These are phyloP conservation scores for Drosophila lacertosa DNA, from an alignment of 1,140 invertebrate species.

Conservation along the genomic window DNA sequence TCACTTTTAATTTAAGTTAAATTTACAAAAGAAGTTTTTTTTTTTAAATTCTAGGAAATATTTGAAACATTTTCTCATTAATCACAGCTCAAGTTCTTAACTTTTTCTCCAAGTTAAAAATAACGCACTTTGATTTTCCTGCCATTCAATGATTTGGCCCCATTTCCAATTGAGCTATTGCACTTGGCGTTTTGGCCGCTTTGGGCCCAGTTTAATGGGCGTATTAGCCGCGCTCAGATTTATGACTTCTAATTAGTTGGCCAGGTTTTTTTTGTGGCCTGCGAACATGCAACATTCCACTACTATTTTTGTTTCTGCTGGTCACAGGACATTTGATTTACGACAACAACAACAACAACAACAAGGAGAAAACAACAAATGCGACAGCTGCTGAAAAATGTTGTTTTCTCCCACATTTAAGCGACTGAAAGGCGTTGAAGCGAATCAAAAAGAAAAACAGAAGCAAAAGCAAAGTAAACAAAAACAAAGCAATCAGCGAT, in stretches of 20 bases:
- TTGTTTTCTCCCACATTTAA: too few species aligned
- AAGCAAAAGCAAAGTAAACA: too few species aligned
- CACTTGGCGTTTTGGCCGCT: background rate
- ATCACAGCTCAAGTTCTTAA: background rate
- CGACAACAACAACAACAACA: background rate
- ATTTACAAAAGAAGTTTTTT: too few species aligned
- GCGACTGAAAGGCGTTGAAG: too few species aligned
- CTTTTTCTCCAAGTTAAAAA: background rate
- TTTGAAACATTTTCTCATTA: too few species aligned
- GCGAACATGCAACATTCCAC: slow-evolving; percentile 55
- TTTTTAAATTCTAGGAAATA: too few species aligned
- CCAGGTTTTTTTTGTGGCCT: slow-evolving; percentile 47
- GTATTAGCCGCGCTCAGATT: slow-evolving; percentile 35
- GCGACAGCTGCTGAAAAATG: slow-evolving; percentile 11
- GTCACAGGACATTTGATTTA: slow-evolving; percentile 45
- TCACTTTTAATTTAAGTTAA: too few species aligned
- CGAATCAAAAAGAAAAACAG: background rate
- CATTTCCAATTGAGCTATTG: slow-evolving; percentile 9
- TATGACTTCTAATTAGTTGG: slow-evolving; percentile 75
- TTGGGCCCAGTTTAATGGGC: slow-evolving; percentile 3
- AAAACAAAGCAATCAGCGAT: background rate
- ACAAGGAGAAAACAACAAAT: background rate
- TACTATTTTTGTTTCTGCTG: too few species aligned
- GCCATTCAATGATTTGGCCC: too few species aligned
- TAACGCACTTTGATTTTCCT: slow-evolving; percentile 53